Evolutionary conservation across 2,888 invertebrate species (phyloP), one percentile per base, ranked within the genome.

Genomic region (Drosophila meridionalis): DNA sequence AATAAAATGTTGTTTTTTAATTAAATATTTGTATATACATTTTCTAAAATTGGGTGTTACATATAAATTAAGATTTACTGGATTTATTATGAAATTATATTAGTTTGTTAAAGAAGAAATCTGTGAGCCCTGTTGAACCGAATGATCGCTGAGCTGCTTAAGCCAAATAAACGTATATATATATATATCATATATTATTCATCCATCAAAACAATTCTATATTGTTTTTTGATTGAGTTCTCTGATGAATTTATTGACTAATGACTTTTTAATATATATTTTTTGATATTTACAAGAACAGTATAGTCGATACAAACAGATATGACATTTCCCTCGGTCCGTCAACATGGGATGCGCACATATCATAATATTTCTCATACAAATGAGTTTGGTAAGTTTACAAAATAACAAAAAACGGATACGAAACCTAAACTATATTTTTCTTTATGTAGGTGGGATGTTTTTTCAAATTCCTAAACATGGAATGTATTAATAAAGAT

Each of bases 391-490:
- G 57, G 68, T 69, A 30, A 55, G 48, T 28, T 5, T 3, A n/a
- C 14, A 55, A 4, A 55, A 14, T 38, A 8, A 0, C 4, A 40
- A 2, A 2, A 4, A 20, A 26, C 1, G 14, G 5, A 52, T 11
- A 34, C 4, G 20, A 4, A 12, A 7, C 30, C 1, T 34, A 45
- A 20, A 36, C 1, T n/a, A n/a, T 2, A 20, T 28, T 12, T 14
- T 3, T 14, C 14, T 28, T 12, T 8, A 36, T 9, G 1, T 26
- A 78, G 69, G 62, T 61, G 0, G 65, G 66, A 2, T 34, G 56
- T 34, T 5, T 50, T 4, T 26, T 59, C 2, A 77, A 77, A 42
- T 79, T 77, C 9, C 55, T 66, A 36, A 52, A 50, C 6, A 20
- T 77, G 3, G 9, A 11, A 0, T 77, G 66, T 20, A 20, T 30